A percentile compares a stretch with the other conserved stretches of the same genome.
Conservation (phyloP, 2,888 invertebrate genomes). For the Corythucha ciliata region DNA sequence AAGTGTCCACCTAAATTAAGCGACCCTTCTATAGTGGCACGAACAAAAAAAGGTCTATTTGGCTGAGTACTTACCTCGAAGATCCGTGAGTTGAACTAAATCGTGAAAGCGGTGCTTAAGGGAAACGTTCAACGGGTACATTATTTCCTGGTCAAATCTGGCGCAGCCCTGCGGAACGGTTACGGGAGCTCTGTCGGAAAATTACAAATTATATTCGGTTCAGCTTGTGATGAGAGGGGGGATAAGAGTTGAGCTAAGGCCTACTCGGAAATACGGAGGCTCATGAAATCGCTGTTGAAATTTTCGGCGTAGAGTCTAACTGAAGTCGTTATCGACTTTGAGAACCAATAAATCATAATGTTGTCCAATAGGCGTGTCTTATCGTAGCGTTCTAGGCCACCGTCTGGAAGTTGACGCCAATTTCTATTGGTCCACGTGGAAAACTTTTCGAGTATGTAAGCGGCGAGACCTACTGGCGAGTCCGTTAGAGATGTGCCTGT, state of each 20-base stretch:
- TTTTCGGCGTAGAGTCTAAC: slow-evolving; percentile 64
- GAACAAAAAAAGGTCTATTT: not conserved
- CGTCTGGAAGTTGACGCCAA: slow-evolving; percentile 49
- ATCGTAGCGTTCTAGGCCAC: slow-evolving; percentile 56
- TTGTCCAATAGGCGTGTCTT: slow-evolving; percentile 66
- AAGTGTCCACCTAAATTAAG: slow-evolving; percentile 72
- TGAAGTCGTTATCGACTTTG: slow-evolving; percentile 62
- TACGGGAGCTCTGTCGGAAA: slow-evolving; percentile 58
- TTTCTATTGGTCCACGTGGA: slow-evolving; percentile 58
- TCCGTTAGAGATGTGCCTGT: slow-evolving; percentile 59
- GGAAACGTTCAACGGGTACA: slow-evolving; percentile 50
- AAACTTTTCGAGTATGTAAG: slow-evolving; percentile 85
- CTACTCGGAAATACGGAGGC: slow-evolving; percentile 43
- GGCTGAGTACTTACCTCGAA: slow-evolving; percentile 14
- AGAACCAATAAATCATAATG: slow-evolving; percentile 73
- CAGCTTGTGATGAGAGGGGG: no score
- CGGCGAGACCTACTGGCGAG: slow-evolving; percentile 76
- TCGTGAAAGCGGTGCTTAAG: slow-evolving; percentile 54
- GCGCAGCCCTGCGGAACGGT: slow-evolving; percentile 65
- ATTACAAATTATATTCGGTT: no score
- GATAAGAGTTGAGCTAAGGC: no score
- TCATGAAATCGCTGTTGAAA: slow-evolving; percentile 41
- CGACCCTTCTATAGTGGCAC: no score
- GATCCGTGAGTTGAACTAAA: slow-evolving; percentile 50
- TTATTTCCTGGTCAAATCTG: slow-evolving; percentile 60